Base-by-base conservation (phyloP, 2,113 vertebrate genomes). In the Gallinago undulata region DNA sequence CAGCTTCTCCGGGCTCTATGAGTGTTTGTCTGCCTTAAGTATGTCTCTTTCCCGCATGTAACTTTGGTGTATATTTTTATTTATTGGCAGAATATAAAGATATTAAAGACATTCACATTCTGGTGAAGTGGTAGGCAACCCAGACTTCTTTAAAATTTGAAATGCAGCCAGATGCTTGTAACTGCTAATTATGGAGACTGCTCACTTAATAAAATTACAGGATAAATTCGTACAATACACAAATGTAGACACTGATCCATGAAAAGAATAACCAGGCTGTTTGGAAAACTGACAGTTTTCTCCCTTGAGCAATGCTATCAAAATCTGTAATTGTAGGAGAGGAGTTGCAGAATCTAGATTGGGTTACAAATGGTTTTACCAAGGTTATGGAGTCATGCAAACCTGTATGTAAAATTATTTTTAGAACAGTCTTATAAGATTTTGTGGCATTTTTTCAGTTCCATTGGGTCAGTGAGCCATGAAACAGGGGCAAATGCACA, bases 21-120 rank as follows among this genome's bases (percentile, higher is more conserved):
- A 67, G 96, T 96, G 96, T 96, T 94, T 97, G n/a, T 60, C 82
- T 91, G 67, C 72, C 41, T 24, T 74, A 90, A 93, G 47, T 55
- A 59, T 73, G 59, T 63, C 41, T 95, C 74, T 93, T 94, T 80
- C 84, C 35, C 9, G 5, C 94, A 81, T 33, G 70, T 93, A 91
- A 74, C 73, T 84, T 91, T 98, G 81, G 76, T 90, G 33, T 95
- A 37, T 78, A 48, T 64, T 93, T 82, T 45, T 69, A 68, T 73
- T 45, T 84, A 85, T 41, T 93, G 64, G 39, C 37, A 93, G 68
- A 53, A 48, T 84, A 28, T 33, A 51, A 84, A 89, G 45, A 15
- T 30, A 55, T 60, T 85, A 59, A 85, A 70, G 76, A 35, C 25
- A 14, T 5, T 89, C 39, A 27, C 13, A 3, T 94, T 96, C 66